Base-by-base conservation (phyloP, 2,797 vertebrate species). In the Echiichthys vipera region DNA sequence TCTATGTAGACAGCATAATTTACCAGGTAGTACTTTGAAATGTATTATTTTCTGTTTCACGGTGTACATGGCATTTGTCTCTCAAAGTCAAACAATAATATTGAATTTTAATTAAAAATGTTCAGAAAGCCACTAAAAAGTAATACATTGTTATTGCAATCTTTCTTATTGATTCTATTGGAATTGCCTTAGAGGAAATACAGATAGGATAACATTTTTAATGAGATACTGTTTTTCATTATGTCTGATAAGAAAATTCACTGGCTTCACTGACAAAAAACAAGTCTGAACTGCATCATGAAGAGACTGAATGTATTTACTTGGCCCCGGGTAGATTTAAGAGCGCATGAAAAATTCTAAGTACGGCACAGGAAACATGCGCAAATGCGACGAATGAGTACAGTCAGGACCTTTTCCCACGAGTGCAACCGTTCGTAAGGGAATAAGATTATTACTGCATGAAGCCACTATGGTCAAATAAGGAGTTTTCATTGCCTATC, bases 401-500 rank as follows among this genome's bases (percentile, higher is more conserved):
- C 56, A 71, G 73, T 71, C 59, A 56, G 54, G 75, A 81, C 65
- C 70, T 67, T 90, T 86, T 85, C 88, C 88, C 84, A 85, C 32
- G 59, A 83, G 84, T 43, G 58, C 68, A 17, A 27, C 2, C 4
- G 62, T 84, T 84, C 81, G 76, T 80, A 37, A 67, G 81, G 79
- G 71, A 87, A 84, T 63, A 73, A 5, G 18, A 83, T 83, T 79
- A 82, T 84, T 78, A 78, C 71, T 77, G 74, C 79, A 78, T 82
- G 68, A 70, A 83, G 70, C 73, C 78, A 73, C 73, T 57, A 17
- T 79, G 81, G 86, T 86, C 87, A 87, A 89, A 90, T 81, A 84
- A 86, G 84, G 69, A 88, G 76, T 85, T 87, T 89, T 88, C 85
- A 85, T 71, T 78, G 78, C 76, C 64, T 78, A 76, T 84, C 25